Conservation (phyloP, 2,797 vertebrate genomes). For the Macropodus opercularis region DNA sequence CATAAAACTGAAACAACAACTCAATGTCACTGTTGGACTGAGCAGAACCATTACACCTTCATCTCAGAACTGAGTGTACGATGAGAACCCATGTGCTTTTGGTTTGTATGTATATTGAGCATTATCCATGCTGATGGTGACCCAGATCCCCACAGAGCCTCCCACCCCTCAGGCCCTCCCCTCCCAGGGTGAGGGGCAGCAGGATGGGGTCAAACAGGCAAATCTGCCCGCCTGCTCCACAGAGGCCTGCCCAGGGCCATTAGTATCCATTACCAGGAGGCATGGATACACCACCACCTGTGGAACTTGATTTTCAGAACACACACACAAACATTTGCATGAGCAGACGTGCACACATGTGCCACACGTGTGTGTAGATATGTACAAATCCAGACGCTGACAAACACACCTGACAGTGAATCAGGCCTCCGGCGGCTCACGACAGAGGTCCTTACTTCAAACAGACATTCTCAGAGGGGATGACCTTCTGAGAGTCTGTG, state of each 20-base stretch:
- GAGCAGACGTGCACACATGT: not conserved
- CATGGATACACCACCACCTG: constrained; percentile 42
- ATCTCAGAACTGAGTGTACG: constrained; percentile 13
- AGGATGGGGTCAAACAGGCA: constrained; percentile 72
- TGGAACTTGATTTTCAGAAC: constrained; percentile 14
- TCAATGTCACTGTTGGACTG: not conserved
- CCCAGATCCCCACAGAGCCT: constrained; percentile 60
- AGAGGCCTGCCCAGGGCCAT: constrained; percentile 75
- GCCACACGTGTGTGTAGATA: not conserved
- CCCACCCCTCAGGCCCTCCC: constrained; percentile 46
- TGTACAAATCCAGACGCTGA: constrained; percentile 22
- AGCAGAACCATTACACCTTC: not conserved
- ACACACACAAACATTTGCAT: constrained; percentile 1
- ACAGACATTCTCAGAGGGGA: constrained; percentile 73
- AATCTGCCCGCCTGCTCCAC: constrained; percentile 60
- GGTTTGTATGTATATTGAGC: constrained; percentile 65
- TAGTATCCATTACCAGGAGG: constrained; percentile 76
- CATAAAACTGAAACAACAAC: too few species aligned
- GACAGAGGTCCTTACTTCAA: constrained; percentile 75
- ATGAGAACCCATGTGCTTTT: constrained; percentile 17
- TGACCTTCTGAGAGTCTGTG: constrained; percentile 79
- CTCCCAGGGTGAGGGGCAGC: constrained; percentile 58
- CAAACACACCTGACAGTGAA: constrained; percentile 44
- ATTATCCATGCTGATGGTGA: constrained; percentile 74
- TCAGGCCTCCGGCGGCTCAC: constrained; percentile 66